Base-by-base conservation (phyloP, 2,113 vertebrate genomes). In the Rousettus leschenaultii region DNA sequence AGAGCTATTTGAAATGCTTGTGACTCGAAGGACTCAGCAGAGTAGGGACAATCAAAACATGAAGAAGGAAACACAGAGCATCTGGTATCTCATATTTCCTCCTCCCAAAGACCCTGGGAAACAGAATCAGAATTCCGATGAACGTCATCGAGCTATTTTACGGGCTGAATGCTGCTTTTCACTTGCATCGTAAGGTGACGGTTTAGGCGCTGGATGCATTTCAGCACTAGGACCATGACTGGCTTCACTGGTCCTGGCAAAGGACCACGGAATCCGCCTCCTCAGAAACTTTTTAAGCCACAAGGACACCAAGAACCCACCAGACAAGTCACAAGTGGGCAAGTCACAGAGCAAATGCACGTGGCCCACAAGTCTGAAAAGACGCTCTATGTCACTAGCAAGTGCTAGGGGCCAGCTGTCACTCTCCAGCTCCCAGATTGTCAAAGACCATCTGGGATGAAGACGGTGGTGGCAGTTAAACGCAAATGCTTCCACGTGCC, bases 391-490 rank as follows among this genome's bases (percentile, higher is more conserved):
- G 40, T 33, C 84, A 15, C 21, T 73, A 22, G 4, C 2, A 40
- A 21, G 51, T 33, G 5, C 24, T 13, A 48, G 7, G 43, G 8
- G 24, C 48, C 28, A 28, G 45, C 0, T 2, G 45, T 35, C 51
- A 2, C 26, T 21, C 4, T 33, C 33, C 57, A 48, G 40, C 43
- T 21, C 43, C 33, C 38, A 77, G 71, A 63, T 3, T 1, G 6
- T 13, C 57, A 9, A 26, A 26, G 6, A 45, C 21, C 35, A 26
- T 21, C 71, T 14, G 9, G n/a, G 70, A 61, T 16, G 22, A 75
- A 1, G 33, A 26, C 0, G 61, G n/a, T 2, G 45, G 45, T 1
- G n/a, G n/a, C 24, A 19, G n/a, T 24, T 26, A 18, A 63, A 55
- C 40, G 13, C 5, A 2, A 35, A 28, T 9, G 19, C 40, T 26